Evolutionary conservation across 2,113 vertebrate genomes (phyloP).

Genomic region (Collichthys lucidus): DNA sequence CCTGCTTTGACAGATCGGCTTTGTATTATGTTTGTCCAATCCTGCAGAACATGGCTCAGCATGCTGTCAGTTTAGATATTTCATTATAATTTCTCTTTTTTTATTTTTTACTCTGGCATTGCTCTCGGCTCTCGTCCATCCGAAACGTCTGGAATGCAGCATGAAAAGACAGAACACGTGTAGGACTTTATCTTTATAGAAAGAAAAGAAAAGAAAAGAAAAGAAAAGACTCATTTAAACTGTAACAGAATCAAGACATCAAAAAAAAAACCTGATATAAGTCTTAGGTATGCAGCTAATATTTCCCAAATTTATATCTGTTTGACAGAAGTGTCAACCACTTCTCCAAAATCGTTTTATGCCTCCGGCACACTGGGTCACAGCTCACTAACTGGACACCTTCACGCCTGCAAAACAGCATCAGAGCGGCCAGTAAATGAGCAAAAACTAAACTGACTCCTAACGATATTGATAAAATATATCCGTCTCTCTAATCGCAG

Average conservation of each 20-base stretch:
- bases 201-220: not conserved
- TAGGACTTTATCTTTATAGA: not conserved
- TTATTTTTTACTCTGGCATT: not conserved
- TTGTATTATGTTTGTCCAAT: not conserved
- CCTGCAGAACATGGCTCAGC: not conserved
- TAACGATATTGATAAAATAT: not conserved
- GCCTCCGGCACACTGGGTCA: not conserved
- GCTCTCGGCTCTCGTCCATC: not conserved
- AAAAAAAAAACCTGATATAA: not conserved
- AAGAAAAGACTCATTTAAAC: not conserved
- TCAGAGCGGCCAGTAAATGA: not conserved
- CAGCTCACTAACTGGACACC: not conserved
- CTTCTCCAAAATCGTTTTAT: not conserved
- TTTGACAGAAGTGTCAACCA: not conserved
- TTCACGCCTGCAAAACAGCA: constrained; percentile 1
- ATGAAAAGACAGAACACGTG: not conserved
- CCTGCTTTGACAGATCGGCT: not conserved
- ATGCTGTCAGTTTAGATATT: constrained; percentile 3
- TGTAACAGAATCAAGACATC: not conserved
- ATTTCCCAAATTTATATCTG: not conserved
- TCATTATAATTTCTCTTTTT: not conserved
- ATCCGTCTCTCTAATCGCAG: not conserved
- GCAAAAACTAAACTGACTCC: not conserved
- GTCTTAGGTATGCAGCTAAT: not conserved
- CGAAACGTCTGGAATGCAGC: not conserved